Base-by-base conservation (phyloP, 2,797 vertebrate species). In the Hoplostethus atlanticus region DNA sequence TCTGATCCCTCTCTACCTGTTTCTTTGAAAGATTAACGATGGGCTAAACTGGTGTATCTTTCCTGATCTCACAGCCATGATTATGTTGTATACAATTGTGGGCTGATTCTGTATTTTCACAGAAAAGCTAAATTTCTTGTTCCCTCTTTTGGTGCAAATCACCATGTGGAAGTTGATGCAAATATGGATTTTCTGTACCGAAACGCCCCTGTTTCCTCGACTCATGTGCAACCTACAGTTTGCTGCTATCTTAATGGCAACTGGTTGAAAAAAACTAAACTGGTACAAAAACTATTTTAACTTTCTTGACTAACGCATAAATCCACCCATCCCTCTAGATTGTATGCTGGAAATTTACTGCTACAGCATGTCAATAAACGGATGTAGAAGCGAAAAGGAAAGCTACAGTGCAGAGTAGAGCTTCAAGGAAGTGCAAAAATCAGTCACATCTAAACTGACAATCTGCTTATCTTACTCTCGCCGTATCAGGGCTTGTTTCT, bases 381-480 rank as follows among this genome's bases (percentile, higher is more conserved):
- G 4, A 16, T 30, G 0, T 10, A 0, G 58, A 50, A 38, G 38
- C 54, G 25, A 81, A 2, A 31, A 16, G 16, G n/a, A 56, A 50
- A 81, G 74, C 36, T 68, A 71, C 69, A 70, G 13, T 67, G 64
- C 82, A 68, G 71, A 52, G 68, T 61, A 21, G 40, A 72, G 16
- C 11, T 62, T 84, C 84, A 68, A 89, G 91, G 91, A 92, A 92
- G 90, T 92, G 53, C 61, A 82, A 51, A 71, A 77, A 78, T 76
- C 81, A 63, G 36, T 60, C 68, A 12, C 40, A 71, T 75, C 53
- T 64, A 50, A 38, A 63, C 71, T 56, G 70, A 61, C 46, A 64
- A 31, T 51, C 70, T 13, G 55, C 3, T n/a, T 13, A 1, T 10
- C 25, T 48, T 70, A 10, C 53, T 4, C 28, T 61, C 68, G 40